These are phyloP conservation scores for Pteropus alecto DNA, from an alignment of 2,113 vertebrate species.

Conservation along the genomic window DNA sequence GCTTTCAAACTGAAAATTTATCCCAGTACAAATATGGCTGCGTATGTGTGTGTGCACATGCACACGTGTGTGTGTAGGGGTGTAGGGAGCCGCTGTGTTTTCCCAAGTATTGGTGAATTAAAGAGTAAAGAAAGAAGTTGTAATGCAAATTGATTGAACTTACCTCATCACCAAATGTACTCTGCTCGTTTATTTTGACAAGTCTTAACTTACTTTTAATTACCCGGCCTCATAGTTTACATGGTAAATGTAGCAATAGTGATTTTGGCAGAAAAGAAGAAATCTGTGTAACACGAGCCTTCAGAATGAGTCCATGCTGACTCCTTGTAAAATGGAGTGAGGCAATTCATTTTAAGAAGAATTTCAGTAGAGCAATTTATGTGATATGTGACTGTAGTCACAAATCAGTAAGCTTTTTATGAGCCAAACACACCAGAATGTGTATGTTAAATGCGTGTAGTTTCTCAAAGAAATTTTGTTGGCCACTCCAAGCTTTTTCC, in stretches of 20 bases:
- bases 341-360: constrained; percentile 65
- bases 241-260: constrained; percentile 14
- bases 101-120: constrained; percentile 11
- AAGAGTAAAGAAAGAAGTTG: constrained; percentile 32
- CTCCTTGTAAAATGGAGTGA: constrained; percentile 66
- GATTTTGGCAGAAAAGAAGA: constrained; percentile 61
- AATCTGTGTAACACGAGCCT: constrained; percentile 60
- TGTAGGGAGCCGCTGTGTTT: background rate
- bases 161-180: constrained; percentile 29
- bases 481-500: constrained; percentile 37
- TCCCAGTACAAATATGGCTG: background rate
- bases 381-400: constrained; percentile 55
- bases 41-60: background rate
- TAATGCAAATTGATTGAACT: constrained; percentile 19
- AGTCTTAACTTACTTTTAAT: constrained; percentile 66
- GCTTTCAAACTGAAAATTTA: constrained; percentile 31
- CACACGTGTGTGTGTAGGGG: background rate
- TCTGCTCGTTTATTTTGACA: constrained; percentile 62
- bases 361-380: constrained; percentile 61
- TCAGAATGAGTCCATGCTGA: constrained; percentile 49
- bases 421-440: constrained; percentile 58
- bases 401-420: constrained; percentile 63
- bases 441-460: background rate
- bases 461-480: constrained; percentile 56
- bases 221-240: background rate